Evolutionary conservation across 1,140 invertebrate genomes (phyloP), one percentile per base, ranked within the genome.

Genomic region (Bombus difficillimus): DNA sequence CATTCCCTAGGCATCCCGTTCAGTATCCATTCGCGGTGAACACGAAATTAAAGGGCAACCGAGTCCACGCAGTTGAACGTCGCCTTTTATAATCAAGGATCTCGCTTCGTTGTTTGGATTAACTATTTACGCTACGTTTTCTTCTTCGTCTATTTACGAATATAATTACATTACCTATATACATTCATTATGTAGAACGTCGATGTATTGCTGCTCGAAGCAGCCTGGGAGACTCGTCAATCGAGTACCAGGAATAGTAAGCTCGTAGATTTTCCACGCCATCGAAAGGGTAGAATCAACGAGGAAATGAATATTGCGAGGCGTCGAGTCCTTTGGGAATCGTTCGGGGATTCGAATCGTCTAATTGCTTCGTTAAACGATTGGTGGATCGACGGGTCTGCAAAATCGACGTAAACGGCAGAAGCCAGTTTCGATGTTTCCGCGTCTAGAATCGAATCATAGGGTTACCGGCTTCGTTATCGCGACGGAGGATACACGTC

Each of bases 351-450:
- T 15, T 47, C 34, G 81, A 18, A 28, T 83, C 72, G 81, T 28
- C 34, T 57, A 77, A 83, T 83, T 69, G 81, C 43, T 39, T 83
- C 62, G 81, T 77, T 77, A 32, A 77, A 68, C 41, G 62, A 6
- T 47, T 15, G 37, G 72, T 57, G 25, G 66, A 41, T 59, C 28
- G 66, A 53, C 32, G 3, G 15, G 18, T 15, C 8, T 68, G n/a
- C 57, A 22, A 32, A 47, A 18, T 68, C 41, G 5, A 57, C 8
- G 59, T 77, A 77, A 77, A 83, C 73, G 1, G 1, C 43, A 15
- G 25, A 77, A 37, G 25, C 28, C 39, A 15, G 72, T 43, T 81
- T 53, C 47, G 18, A 53, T 53, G 47, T 53, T 53, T 18, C 13
- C 72, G 28, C 3, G 25, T 53, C n/a, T 18, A 0, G 34, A n/a